A percentile compares a stretch with the other conserved stretches of the same genome.
Evolutionary conservation across 2,888 invertebrate genomes (phyloP).

Genomic region (Drosophila demipolita): DNA sequence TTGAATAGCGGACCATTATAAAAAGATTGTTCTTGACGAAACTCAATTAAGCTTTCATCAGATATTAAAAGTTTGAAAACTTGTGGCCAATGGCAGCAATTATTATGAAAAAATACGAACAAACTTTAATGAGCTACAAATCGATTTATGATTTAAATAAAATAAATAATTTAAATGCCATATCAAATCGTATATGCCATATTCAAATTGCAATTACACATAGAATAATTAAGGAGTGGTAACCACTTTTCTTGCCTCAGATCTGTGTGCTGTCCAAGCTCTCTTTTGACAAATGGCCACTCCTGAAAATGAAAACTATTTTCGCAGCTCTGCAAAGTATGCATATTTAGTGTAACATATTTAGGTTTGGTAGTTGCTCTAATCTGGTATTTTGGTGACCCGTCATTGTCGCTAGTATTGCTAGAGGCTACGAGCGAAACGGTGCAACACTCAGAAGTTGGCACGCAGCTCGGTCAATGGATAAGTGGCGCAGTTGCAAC

Average conservation of each 20-base stretch:
- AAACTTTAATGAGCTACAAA: not conserved
- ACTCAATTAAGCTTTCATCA: not conserved
- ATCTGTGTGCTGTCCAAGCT: not conserved
- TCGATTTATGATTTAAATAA: not conserved
- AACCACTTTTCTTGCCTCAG: not conserved
- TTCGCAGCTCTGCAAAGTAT: slow-evolving; percentile 1
- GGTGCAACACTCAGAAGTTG: slow-evolving; percentile 24
- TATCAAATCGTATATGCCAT: not conserved
- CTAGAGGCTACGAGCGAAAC: slow-evolving; percentile 46
- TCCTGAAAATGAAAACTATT: slow-evolving; percentile 22
- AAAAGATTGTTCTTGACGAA: not conserved
- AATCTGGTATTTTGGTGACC: slow-evolving; percentile 40
- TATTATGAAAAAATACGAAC: not conserved
- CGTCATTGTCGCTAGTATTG: slow-evolving; percentile 61
- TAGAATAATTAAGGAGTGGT: not conserved
- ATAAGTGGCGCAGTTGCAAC: slow-evolving; percentile 52
- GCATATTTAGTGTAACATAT: slow-evolving; percentile 25
- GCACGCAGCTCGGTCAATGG: slow-evolving; percentile 53
- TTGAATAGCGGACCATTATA: not conserved
- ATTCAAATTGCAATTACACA: not conserved
- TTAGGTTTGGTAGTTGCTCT: slow-evolving; percentile 37
- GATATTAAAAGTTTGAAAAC: not conserved
- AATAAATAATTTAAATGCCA: not conserved
- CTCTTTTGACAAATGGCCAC: not conserved
- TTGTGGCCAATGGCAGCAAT: not conserved